phyloP scores from a whole-genome alignment of 2,888 invertebrate genomes.

The Lasioglossum marginatum region DNA sequence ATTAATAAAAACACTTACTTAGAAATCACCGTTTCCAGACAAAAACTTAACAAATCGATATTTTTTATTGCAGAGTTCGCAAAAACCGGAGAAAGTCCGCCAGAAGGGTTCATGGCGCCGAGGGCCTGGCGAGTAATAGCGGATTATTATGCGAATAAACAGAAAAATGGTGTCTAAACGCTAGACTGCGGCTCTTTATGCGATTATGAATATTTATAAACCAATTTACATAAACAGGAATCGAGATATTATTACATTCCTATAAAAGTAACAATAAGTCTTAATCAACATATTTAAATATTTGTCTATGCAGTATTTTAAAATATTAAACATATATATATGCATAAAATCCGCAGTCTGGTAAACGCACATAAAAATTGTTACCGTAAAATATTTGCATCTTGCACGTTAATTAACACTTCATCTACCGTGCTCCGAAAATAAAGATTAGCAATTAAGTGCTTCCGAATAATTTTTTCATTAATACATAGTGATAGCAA shows the following conservation, averaged over 20 bases:
- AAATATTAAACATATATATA: neutral
- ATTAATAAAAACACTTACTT: no score
- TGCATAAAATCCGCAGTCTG: neutral
- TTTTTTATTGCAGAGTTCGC: slow-evolving; percentile 87
- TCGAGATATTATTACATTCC: neutral
- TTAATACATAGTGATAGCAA: neutral
- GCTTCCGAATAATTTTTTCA: neutral
- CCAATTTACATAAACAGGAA: neutral
- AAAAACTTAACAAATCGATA: neutral
- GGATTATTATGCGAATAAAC: slow-evolving; percentile 90
- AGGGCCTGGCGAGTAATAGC: slow-evolving; percentile 95
- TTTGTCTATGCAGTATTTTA: neutral
- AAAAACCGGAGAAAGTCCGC: slow-evolving; percentile 93
- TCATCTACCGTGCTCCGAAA: neutral
- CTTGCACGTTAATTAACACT: slow-evolving; percentile 1
- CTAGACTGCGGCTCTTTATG: neutral
- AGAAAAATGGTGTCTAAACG: neutral
- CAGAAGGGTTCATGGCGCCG: slow-evolving; percentile 98
- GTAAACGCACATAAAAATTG: neutral
- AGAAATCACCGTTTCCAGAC: neutral
- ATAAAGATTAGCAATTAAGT: neutral
- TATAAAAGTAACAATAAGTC: neutral
- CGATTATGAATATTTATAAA: neutral
- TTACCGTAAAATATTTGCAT: neutral
- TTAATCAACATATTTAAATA: neutral